Evolutionary conservation across 1,140 invertebrate genomes (phyloP), one percentile per base, ranked within the genome.

Genomic region (Drosophila ananassae): DNA sequence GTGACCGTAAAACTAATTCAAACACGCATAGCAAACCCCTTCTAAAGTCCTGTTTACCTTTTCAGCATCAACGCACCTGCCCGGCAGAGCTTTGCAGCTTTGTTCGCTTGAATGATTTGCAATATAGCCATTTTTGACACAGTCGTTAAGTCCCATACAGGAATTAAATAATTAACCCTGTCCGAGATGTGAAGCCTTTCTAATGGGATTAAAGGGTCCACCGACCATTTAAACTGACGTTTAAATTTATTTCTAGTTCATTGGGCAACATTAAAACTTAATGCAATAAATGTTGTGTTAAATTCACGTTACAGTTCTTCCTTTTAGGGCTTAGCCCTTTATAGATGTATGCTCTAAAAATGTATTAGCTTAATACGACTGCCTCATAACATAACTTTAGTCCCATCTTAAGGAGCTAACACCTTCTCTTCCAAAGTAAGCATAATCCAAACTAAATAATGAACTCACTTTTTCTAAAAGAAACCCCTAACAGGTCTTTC

Each of bases 1-100:
- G 57, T 69, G 64, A 63, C 63, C 34, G 41, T 48, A 59, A 24
- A 76, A 54, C 48, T 69, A 66, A 57, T 55, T 74, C 41, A 74
- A 64, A 64, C 41, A 58, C 58, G 47, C 51, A 44, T 13, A 9
- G 13, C 21, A 30, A 8, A 7, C 9, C 47, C 0, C 28, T 8
- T 47, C 9, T 25, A 21, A 3, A 7, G 41, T 13, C 17, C 17
- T 44, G 13, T 34, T 37, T 25, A 21, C 22, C 48, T 28, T n/a
- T 37, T 47, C 13, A 28, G 30, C 62, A 63, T 30, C 57, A 28
- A 34, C 44, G 7, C 17, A 51, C 28, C 44, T 34, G 21, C 21
- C 24, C 44, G 6, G 22, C 44, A 2, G 17, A 47, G 44, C 44
- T 47, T 10, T 24, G 21, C 17, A 47, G 44, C 34, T 37, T 37